These are phyloP conservation scores for Melospiza melodia DNA, from an alignment of 2,113 vertebrate species.

Conservation along the genomic window DNA sequence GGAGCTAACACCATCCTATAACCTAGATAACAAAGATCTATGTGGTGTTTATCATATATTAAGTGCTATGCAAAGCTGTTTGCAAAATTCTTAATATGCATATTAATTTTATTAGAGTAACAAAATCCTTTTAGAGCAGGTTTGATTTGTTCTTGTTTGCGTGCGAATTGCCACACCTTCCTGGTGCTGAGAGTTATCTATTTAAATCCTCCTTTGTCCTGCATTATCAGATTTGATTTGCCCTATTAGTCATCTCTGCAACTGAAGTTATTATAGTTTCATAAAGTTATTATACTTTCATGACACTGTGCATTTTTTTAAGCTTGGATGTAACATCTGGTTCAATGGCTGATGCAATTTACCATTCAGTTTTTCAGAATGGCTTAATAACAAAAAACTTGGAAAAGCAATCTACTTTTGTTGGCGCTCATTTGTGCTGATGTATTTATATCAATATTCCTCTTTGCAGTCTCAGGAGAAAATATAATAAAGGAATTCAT, in stretches of 20 bases:
- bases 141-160: not conserved
- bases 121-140: not conserved
- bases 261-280: not conserved
- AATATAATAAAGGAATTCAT: not conserved
- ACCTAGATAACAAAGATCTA: not conserved
- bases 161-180: not conserved
- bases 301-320: not conserved
- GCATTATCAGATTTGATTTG: not conserved
- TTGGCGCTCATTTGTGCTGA: not conserved
- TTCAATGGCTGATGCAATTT: slow-evolving; percentile 3
- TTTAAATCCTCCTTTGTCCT: not conserved
- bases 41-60: not conserved
- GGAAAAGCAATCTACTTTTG: not conserved
- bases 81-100: not conserved
- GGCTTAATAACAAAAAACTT: not conserved
- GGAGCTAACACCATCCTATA: not conserved
- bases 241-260: not conserved
- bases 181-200: not conserved
- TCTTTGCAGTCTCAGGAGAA: not conserved
- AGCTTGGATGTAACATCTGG: not conserved
- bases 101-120: not conserved
- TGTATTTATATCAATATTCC: not conserved
- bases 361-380: not conserved
- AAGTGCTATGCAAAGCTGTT: not conserved
- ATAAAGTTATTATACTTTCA: not conserved